Conservation (phyloP, 2,797 vertebrate genomes). For the Cynodonichthys magdalenae region DNA sequence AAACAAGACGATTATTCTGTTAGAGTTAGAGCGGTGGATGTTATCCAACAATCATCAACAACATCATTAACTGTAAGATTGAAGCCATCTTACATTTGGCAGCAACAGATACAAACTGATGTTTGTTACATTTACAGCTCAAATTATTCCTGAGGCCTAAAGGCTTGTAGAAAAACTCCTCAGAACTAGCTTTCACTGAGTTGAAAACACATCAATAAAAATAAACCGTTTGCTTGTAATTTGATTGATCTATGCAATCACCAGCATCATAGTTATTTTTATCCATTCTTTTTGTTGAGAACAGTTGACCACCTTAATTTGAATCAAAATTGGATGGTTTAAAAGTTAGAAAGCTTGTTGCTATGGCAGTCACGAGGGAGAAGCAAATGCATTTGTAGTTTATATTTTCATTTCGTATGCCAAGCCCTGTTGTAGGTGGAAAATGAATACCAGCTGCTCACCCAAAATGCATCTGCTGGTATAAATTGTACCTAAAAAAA, state of each 20-base stretch:
- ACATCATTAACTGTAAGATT: conserved; percentile 39
- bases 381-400: conserved; percentile 11
- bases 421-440: neutral
- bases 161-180: conserved; percentile 19
- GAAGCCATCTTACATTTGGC: conserved; percentile 49
- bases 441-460: neutral
- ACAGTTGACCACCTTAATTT: neutral
- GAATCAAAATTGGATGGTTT: neutral
- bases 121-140: conserved; percentile 12
- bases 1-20: conserved; percentile 34
- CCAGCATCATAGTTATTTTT: neutral
- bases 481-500: neutral
- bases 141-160: conserved; percentile 28
- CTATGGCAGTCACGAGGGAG: conserved; percentile 8
- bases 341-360: conserved; percentile 18
- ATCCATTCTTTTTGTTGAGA: too few relatives aligned
- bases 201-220: conserved; percentile 6
- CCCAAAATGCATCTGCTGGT: neutral
- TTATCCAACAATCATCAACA: conserved; percentile 39
- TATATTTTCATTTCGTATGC: neutral
- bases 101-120: conserved; percentile 16
- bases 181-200: conserved; percentile 23
- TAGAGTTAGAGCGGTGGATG: conserved; percentile 35
- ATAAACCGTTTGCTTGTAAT: neutral
- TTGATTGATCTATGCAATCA: neutral